Evolutionary conservation across 2,888 invertebrate genomes (phyloP), one percentile per base, ranked within the genome.

Genomic region (Geotrupes spiniger): DNA sequence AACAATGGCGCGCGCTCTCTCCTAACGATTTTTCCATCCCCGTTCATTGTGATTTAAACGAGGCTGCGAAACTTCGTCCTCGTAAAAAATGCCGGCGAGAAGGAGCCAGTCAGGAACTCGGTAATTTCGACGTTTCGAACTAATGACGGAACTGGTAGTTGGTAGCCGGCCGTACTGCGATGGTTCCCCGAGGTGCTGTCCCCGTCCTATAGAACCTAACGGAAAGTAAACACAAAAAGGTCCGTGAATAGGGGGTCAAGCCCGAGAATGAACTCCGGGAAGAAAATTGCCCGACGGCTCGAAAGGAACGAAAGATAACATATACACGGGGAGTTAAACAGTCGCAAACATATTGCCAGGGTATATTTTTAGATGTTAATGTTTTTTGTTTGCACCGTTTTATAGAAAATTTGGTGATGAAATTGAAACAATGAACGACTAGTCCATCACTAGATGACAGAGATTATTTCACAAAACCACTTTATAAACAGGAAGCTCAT

Each of bases 131-230:
- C 49, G 42, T 46, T 54, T 59, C 56, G 46, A 53, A 58, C 59
- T 63, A 63, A 63, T 61, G 62, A 57, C 57, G 52, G 57, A 60
- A 59, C 57, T 58, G 59, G 59, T 61, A 59, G 57, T 57, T 60
- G 57, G 60, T 58, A 57, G 59, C 58, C 56, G 57, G 53, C 51
- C 49, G 57, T 53, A 52, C 46, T 40, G 45, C 54, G 51, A 63
- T 63, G 61, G 61, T 61, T 63, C 62, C 63, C 63, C 47, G 48
- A 62, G 62, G 63, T 63, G 62, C 62, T 63, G 59, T 63, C 38
- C 15, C 33, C 31, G 49, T 38, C 36, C 37, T 54, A 54, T 56
- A 55, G 57, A 57, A 58, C 53, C 54, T 57, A 50, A 54, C 53
- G 49, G 51, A 58, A 21, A 54, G 56, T 51, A 58, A 58, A 51